Evolutionary conservation across 2,888 invertebrate genomes (phyloP).

Genomic region (Megalurothrips usitatus): DNA sequence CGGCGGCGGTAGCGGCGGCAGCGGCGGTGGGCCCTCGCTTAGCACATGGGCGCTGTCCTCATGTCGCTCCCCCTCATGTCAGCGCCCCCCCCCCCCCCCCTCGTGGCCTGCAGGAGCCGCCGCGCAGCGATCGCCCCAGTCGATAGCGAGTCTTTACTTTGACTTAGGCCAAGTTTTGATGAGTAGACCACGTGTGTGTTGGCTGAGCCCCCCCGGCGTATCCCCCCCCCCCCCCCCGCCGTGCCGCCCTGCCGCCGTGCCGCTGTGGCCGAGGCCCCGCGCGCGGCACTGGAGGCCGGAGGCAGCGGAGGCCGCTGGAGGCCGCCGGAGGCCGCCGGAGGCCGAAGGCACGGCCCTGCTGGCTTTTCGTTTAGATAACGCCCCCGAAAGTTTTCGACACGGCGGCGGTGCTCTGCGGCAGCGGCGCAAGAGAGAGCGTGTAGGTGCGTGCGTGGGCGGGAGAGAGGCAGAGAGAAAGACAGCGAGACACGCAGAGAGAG

Average conservation of each 20-base stretch:
- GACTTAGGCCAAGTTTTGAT: slow-evolving; percentile 5
- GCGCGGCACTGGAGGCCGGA: not conserved
- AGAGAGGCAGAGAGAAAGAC: too few species aligned
- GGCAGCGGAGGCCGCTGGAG: not conserved
- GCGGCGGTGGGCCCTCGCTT: not conserved
- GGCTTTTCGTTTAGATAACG: not conserved
- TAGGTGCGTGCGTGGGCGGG: too few species aligned
- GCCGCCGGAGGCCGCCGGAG: too few species aligned
- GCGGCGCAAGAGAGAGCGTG: too few species aligned
- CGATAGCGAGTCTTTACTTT: not conserved
- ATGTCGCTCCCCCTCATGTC: not conserved
- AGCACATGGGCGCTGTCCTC: not conserved
- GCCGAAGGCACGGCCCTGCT: not conserved
- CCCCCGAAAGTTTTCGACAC: not conserved
- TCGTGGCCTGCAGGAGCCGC: not conserved
- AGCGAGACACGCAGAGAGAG: too few species aligned
- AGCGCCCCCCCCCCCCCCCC: not conserved
- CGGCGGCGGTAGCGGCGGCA: not conserved
- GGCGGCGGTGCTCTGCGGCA: too few species aligned
- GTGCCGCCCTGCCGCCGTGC: not conserved
- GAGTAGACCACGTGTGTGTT: not conserved
- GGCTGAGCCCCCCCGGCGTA: not conserved
- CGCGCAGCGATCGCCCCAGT: not conserved
- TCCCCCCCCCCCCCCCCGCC: too few species aligned
- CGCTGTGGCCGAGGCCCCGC: not conserved